Evolutionary conservation across 1,140 invertebrate species (phyloP), one percentile per base, ranked within the genome.

Genomic region (Caenorhabditis brenneri): DNA sequence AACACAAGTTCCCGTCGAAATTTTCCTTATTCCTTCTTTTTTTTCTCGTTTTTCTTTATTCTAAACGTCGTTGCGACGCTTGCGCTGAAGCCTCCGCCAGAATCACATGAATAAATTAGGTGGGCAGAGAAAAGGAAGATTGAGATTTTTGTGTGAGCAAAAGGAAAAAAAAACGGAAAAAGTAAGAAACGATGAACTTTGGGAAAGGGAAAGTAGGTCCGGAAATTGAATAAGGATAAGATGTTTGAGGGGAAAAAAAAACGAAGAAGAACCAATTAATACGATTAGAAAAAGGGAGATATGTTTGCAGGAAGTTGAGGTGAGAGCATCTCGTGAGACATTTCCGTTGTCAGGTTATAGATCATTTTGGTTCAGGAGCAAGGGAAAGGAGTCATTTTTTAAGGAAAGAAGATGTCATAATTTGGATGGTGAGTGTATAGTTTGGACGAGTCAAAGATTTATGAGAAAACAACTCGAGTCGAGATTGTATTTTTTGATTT

Each of bases 101-200:
- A 74, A 74, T 74, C 65, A 42, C 65, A 74, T 74, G 65, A 74
- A 74, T 74, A 74, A 74, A 74, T 74, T 74, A 74, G 36, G 65
- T 74, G 65, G 36, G 65, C 36, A 24, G 16, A 65, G 24, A 51
- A 46, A 4, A 46, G 16, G 49, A 51, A 51, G 49, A 51, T 51
- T 51, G 58, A 65, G 53, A 58, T 58, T 58, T 58, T 29, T 58
- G 39, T 42, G 39, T 27, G 22, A 58, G 27, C 10, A 27, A 29
- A 29, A 58, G 10, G 7, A 24, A 58, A 29, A 19, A 24, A 36
- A 65, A 36, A 19, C 3, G 6, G 6, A 19, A 36, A 65, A 65
- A 65, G 24, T 51, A 15, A 5, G 15, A n/a, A 2, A 2, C 31
- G 33, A 74, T 74, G 65, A 74, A 74, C 65, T 74, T 74, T 36